Evolutionary conservation across 2,113 vertebrate genomes (phyloP).

Genomic region (Mugil cephalus): DNA sequence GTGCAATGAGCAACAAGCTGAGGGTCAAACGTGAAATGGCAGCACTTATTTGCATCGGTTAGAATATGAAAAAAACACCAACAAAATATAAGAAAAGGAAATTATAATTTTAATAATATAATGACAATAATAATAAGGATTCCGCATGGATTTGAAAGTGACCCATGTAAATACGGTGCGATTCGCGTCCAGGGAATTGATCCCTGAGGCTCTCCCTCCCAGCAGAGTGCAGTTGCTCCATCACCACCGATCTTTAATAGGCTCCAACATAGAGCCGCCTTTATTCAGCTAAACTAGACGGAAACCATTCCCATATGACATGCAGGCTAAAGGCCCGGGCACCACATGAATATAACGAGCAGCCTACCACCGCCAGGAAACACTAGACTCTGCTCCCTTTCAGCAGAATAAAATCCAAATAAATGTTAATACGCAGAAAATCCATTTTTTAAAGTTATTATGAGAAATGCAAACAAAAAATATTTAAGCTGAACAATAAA

Average conservation of each 20-base stretch:
- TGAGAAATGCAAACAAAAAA: no score
- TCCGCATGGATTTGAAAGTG: conserved; percentile 9
- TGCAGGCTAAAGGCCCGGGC: conserved; percentile 62
- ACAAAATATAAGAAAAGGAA: neutral
- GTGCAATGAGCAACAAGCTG: conserved; percentile 35
- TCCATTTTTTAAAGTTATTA: no score
- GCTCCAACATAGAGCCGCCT: conserved; percentile 77
- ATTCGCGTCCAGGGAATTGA: conserved; percentile 41
- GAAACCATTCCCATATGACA: conserved; percentile 80
- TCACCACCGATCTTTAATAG: conserved; percentile 74
- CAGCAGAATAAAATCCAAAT: no score
- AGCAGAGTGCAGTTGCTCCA: conserved; percentile 74
- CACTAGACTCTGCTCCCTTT: neutral
- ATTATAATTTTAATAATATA: conserved; percentile 13
- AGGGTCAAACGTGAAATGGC: neutral
- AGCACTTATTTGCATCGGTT: neutral
- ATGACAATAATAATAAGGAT: neutral
- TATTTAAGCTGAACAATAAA: no score
- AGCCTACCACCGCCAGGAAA: conserved; percentile 21
- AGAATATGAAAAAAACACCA: conserved; percentile 19
- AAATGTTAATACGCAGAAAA: no score
- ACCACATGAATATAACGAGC: conserved; percentile 47
- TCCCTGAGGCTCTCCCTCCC: conserved; percentile 58
- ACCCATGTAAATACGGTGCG: conserved; percentile 9
- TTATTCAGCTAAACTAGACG: conserved; percentile 74